A percentile compares a stretch with the other conserved stretches of the same genome.
Conservation (phyloP, 2,797 vertebrate genomes). For the Cetoscarus ocellatus region DNA sequence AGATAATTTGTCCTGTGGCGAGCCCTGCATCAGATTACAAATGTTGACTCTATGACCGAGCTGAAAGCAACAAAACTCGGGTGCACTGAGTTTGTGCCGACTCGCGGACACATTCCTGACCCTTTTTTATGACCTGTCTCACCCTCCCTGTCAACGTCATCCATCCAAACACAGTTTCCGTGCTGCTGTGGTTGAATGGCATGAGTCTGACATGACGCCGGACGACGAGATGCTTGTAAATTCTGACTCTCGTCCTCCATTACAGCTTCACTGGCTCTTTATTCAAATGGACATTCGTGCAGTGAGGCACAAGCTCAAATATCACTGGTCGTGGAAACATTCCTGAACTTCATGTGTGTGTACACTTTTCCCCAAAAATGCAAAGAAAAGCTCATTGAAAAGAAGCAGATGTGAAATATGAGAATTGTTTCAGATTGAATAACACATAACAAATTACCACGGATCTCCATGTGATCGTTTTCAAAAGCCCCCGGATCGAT, state of each 20-base stretch:
- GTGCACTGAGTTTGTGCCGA: conserved; percentile 23
- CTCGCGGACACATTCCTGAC: conserved; percentile 25
- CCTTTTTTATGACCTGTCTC: conserved; percentile 10
- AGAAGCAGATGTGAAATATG: conserved; percentile 82
- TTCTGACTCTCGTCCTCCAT: conserved; percentile 37
- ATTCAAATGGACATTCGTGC: conserved; percentile 41
- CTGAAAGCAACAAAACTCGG: background rate
- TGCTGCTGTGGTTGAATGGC: conserved; percentile 24
- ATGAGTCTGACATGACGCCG: conserved; percentile 24
- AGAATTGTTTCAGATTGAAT: conserved; percentile 60
- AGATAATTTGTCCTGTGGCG: conserved; percentile 42
- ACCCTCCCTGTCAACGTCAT: conserved; percentile 19
- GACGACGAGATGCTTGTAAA: conserved; percentile 10
- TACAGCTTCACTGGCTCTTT: conserved; percentile 26
- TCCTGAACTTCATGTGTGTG: conserved; percentile 43
- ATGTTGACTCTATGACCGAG: conserved; percentile 13
- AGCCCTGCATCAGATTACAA: conserved; percentile 38
- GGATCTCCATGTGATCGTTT: conserved; percentile 62
- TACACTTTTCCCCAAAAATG: conserved; percentile 5
- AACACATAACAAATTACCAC: conserved; percentile 72
- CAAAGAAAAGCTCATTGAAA: conserved; percentile 51
- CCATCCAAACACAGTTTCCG: conserved; percentile 33
- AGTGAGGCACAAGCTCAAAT: conserved; percentile 38
- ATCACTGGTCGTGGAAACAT: conserved; percentile 68
- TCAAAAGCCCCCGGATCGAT: conserved; percentile 66